Percentiles rank a stretch among this genome's conserved stretches.
Conservation (phyloP, 2,113 vertebrate genomes). For the Tamias sibiricus region DNA sequence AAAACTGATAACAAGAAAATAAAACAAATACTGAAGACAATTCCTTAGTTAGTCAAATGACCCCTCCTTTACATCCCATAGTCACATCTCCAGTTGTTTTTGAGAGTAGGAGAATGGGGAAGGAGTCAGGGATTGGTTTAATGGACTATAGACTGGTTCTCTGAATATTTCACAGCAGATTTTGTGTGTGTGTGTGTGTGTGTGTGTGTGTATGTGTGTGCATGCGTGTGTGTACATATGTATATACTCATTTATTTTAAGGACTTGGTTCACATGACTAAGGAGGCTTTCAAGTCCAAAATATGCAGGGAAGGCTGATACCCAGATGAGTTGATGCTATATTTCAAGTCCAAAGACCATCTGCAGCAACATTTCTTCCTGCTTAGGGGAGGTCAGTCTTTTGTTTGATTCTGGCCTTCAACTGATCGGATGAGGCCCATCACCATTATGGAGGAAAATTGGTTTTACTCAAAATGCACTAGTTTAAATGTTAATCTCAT, state of each 20-base stretch:
- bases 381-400: not conserved
- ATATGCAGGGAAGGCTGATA: not conserved
- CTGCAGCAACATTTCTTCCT: not conserved
- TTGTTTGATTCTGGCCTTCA: not conserved
- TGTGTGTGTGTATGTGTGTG: not conserved
- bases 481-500: not conserved
- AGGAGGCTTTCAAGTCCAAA: no score
- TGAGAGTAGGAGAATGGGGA: not conserved
- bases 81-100: not conserved
- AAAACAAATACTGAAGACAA: not conserved
- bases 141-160: not conserved
- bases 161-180: not conserved
- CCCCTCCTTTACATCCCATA: not conserved
- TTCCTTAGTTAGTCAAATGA: not conserved
- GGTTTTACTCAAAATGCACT: not conserved
- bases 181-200: no score
- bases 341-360: not conserved
- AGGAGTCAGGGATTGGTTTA: not conserved
- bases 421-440: not conserved
- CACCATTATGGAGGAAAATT: not conserved
- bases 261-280: not conserved
- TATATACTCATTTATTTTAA: not conserved
- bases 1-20: not conserved
- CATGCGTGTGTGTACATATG: not conserved
- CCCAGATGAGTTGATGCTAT: no score